Evolutionary conservation across 2,888 invertebrate genomes (phyloP).

Genomic region (Kuschelorhynchus macadamiae): DNA sequence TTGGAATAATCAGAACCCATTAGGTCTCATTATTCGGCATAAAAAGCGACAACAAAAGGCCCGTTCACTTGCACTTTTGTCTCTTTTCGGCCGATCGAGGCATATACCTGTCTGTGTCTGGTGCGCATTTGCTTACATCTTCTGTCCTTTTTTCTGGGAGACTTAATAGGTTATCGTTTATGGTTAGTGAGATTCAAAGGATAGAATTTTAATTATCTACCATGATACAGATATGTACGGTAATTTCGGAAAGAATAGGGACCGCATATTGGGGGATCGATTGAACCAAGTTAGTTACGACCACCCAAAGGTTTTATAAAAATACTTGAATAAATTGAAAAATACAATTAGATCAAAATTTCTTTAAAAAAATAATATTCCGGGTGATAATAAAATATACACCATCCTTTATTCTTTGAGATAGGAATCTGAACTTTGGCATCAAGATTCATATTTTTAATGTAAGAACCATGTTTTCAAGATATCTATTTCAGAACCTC

Average conservation of each 20-base stretch:
- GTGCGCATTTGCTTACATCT: neutral
- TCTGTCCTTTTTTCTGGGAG: neutral
- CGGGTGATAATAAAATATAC: too few relatives aligned
- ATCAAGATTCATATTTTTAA: too few relatives aligned
- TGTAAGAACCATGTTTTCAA: too few relatives aligned
- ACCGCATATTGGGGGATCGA: slow-evolving; percentile 39
- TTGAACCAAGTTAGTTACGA: slow-evolving; percentile 20
- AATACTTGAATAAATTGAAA: too few relatives aligned
- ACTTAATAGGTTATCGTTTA: neutral
- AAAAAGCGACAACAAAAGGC: slow-evolving; percentile 36
- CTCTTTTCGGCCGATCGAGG: neutral
- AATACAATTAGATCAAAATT: too few relatives aligned
- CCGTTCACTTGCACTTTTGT: neutral
- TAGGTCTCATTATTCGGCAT: slow-evolving; percentile 42
- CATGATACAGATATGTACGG: slow-evolving; percentile 27
- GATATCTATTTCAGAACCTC: too few relatives aligned
- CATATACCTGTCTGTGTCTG: slow-evolving; percentile 1
- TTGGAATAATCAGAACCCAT: slow-evolving; percentile 45
- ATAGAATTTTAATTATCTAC: slow-evolving; percentile 37
- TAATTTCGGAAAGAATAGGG: slow-evolving; percentile 34
- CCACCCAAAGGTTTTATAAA: slow-evolving; percentile 14
- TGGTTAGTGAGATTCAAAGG: neutral
- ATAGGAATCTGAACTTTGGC: too few relatives aligned
- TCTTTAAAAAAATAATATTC: too few relatives aligned
- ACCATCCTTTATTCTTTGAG: too few relatives aligned